Evolutionary conservation across 2,888 invertebrate species (phyloP).

Genomic region (Lasius platythorax): DNA sequence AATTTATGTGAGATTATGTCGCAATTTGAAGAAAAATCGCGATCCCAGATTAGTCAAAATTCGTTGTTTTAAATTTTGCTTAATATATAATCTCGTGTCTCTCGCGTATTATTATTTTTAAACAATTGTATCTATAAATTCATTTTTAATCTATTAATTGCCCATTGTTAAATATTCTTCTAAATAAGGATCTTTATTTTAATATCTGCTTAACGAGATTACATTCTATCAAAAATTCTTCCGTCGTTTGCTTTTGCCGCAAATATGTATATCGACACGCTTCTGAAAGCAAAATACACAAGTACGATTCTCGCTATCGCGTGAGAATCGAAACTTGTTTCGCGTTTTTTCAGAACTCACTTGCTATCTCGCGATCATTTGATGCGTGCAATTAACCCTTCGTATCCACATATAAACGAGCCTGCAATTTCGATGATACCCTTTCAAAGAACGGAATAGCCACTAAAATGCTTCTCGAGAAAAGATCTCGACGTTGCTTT

Average conservation of each 20-base stretch:
- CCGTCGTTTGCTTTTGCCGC: not conserved
- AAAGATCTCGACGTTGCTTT: conserved; percentile 15
- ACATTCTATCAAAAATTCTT: not conserved
- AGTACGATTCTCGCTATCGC: not conserved
- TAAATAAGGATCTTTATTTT: not conserved
- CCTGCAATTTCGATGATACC: conserved; percentile 22
- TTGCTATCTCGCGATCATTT: conserved; percentile 6
- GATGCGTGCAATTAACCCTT: conserved; percentile 5
- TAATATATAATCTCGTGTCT: not conserved
- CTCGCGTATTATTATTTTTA: not conserved
- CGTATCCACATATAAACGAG: conserved; percentile 3
- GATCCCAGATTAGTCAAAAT: not conserved
- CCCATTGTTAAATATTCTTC: not conserved
- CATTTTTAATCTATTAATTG: not conserved
- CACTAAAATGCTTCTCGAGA: conserved; percentile 2
- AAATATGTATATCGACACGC: not conserved
- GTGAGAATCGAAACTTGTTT: conserved; percentile 19
- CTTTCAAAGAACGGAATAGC: not conserved
- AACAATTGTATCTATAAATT: not conserved
- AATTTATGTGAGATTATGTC: not conserved
- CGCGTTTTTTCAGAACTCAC: not conserved
- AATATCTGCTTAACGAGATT: not conserved
- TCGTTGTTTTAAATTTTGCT: not conserved
- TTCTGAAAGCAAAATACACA: not conserved
- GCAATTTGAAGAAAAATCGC: not conserved